Evolutionary conservation across 2,888 invertebrate species (phyloP).

Genomic region (Epirrhoe tristata): DNA sequence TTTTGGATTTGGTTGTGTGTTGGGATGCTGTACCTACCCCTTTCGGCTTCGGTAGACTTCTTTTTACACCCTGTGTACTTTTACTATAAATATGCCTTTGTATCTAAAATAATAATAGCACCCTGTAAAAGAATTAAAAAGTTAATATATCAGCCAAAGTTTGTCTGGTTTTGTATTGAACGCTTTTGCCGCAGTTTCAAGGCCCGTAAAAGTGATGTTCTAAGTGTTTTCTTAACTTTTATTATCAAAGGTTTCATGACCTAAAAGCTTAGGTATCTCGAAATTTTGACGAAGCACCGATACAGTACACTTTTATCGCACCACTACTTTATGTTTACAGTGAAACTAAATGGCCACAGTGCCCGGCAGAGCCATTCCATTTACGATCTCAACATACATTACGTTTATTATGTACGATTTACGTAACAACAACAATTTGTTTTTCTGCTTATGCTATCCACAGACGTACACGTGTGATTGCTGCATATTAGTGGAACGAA

Average conservation of each 20-base stretch:
- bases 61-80: no score
- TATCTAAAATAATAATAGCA: no score
- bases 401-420: slow-evolving; percentile 55
- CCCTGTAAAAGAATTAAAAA: no score
- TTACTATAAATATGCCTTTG: no score
- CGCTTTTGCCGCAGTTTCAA: neutral
- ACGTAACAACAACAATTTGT: slow-evolving; percentile 53
- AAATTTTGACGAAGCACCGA: slow-evolving; percentile 18
- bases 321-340: slow-evolving; percentile 42
- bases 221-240: slow-evolving; percentile 2
- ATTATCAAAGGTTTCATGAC: slow-evolving; percentile 10
- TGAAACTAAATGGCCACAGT: slow-evolving; percentile 37
- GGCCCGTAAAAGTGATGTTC: neutral
- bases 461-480: slow-evolving; percentile 32
- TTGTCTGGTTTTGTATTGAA: no score
- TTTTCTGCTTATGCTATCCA: slow-evolving; percentile 39
- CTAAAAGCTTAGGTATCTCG: slow-evolving; percentile 16
- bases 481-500: slow-evolving; percentile 25
- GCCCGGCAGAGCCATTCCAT: slow-evolving; percentile 46
- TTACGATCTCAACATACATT: slow-evolving; percentile 52
- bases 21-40: no score
- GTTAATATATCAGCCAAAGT: no score
- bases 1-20: no score
- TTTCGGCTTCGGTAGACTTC: no score
- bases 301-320: slow-evolving; percentile 33